Base-by-base conservation (phyloP, 2,113 vertebrate genomes). In the Thalassarche chlororhynchos region DNA sequence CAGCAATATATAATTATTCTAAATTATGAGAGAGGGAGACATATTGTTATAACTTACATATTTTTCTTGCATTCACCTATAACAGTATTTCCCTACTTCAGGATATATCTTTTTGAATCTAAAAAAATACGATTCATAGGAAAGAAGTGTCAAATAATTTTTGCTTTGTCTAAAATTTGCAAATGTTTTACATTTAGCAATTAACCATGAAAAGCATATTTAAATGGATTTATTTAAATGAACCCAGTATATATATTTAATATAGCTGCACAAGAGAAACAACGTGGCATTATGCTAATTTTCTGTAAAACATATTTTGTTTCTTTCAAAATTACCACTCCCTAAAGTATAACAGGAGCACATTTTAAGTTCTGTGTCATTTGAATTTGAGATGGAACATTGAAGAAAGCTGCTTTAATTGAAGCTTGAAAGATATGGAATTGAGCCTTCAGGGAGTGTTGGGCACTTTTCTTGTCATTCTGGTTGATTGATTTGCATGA, bases 391-490 rank as follows among this genome's bases (percentile, higher is more conserved):
- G 75, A 93, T 83, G 91, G 71, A 95, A 66, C 68, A 52, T 5
- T 84, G 94, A 91, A 96, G 79, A 95, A 95, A 84, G 32, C 82
- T 81, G 34, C 68, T 75, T 90, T 93, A 96, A 95, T 78, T 90
- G 94, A 90, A 90, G 82, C 64, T 91, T 93, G 77, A 96, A 96
- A 93, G 91, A 88, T 96, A 95, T 1, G 44, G 87, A 94, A 74
- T 90, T 82, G 84, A 89, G 96, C 87, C 96, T 96, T 95, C 68
- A 93, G 91, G 97, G 93, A 92, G 42, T 14, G 55, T 23, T 93
- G 94, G 85, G 75, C 82, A 95, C 89, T 97, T 95, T 97, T 97
- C 97, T 95, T 94, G 95, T 97, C 66, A 3, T 96, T 95, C 97
- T 97, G 55, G 93, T 84, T 96, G 93, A 97, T 92, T 83, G 91